Evolutionary conservation across 2,113 vertebrate species (phyloP).

Genomic region (Apteryx owenii): DNA sequence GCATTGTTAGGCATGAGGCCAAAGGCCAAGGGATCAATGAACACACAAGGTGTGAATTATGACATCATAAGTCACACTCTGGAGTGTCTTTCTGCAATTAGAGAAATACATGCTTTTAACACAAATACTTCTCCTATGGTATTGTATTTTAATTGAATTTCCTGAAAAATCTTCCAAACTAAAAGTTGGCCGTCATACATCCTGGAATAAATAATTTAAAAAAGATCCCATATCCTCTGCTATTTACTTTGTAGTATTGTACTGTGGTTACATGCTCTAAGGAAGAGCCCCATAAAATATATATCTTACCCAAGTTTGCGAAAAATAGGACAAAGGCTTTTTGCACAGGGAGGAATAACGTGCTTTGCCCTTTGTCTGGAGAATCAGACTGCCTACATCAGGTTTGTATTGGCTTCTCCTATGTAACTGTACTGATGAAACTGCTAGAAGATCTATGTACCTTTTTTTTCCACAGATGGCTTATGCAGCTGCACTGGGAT

Average conservation of each 20-base stretch:
- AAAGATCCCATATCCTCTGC: not conserved
- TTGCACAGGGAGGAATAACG: not conserved
- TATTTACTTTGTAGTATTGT: not conserved
- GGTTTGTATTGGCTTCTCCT: not conserved
- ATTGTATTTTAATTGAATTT: not conserved
- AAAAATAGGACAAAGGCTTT: not conserved
- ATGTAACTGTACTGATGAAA: not conserved
- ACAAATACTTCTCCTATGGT: not conserved
- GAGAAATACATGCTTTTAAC: slow-evolving; percentile 41
- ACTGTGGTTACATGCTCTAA: not conserved
- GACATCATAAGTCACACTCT: slow-evolving; percentile 61
- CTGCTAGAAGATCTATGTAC: not conserved
- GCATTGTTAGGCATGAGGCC: slow-evolving; percentile 60
- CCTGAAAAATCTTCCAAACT: not conserved
- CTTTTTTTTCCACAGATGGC: not conserved
- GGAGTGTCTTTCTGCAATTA: slow-evolving; percentile 54
- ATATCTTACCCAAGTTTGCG: not conserved
- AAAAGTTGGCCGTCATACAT: not conserved
- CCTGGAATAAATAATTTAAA: not conserved
- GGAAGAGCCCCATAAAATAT: not conserved
- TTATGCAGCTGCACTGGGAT: not conserved
- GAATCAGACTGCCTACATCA: not conserved
- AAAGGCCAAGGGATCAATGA: slow-evolving; percentile 59
- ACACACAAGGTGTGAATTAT: slow-evolving; percentile 54
- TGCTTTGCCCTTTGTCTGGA: not conserved